Percentiles rank a stretch among this genome's conserved stretches.
These are phyloP conservation scores for Ptychadena robeensis DNA, from an alignment of 2,797 vertebrate species.

Conservation along the genomic window DNA sequence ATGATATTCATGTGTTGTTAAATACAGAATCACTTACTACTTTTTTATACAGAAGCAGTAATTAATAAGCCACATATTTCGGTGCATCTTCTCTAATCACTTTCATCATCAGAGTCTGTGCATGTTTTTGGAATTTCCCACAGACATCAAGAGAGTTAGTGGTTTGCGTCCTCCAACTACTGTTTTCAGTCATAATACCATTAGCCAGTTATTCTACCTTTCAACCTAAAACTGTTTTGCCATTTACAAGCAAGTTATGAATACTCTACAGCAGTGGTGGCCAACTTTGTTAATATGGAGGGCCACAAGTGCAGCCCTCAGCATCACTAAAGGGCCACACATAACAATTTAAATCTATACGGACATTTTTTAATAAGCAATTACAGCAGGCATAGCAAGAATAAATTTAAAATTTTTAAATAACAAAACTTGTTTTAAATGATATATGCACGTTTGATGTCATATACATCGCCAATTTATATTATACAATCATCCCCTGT, in stretches of 20 bases:
- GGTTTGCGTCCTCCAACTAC: slow-evolving; percentile 41
- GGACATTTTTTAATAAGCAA: no score
- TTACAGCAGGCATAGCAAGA: no score
- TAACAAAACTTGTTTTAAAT: no score
- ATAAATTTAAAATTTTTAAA: no score
- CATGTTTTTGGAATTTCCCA: slow-evolving; percentile 50
- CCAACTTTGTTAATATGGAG: no score
- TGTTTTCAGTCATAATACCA: slow-evolving; percentile 17
- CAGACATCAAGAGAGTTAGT: slow-evolving; percentile 13
- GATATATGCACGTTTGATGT: no score
- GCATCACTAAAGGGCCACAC: no score
- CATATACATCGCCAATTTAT: no score
- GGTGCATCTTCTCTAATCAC: background rate
- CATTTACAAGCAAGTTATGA: slow-evolving; percentile 30
- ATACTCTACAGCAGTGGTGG: background rate
- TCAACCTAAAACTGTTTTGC: slow-evolving; percentile 10
- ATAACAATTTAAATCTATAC: no score
- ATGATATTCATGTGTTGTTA: background rate
- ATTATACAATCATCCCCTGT: no score
- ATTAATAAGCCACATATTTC: background rate
- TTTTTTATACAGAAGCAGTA: background rate
- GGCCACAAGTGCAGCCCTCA: no score
- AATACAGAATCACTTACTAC: background rate
- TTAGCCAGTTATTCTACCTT: background rate
- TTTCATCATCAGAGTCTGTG: slow-evolving; percentile 24